Conservation (phyloP, 2,888 invertebrate species). For the Sinotaia quadrata region DNA sequence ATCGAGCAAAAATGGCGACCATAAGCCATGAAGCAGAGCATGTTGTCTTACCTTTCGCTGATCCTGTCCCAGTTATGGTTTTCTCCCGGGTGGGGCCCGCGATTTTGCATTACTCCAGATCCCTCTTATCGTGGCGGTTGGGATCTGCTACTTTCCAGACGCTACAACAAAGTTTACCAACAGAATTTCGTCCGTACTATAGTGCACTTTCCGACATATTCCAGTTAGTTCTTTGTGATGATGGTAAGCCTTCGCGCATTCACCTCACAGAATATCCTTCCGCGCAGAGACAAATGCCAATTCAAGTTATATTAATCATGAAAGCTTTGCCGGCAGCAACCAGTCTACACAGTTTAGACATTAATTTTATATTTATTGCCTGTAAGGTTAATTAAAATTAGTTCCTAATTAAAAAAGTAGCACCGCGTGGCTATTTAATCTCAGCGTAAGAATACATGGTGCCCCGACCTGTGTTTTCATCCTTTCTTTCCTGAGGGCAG, state of each 20-base stretch:
- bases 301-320: too few species aligned
- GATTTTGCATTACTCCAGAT: slow-evolving; percentile 36
- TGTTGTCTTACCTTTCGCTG: slow-evolving; percentile 35
- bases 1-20: slow-evolving; percentile 26
- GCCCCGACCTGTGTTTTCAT: slow-evolving; percentile 31
- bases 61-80: slow-evolving; percentile 34
- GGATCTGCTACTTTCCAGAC: slow-evolving; percentile 15
- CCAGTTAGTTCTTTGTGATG: slow-evolving; percentile 25
- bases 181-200: slow-evolving; percentile 21
- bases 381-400: too few species aligned
- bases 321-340: too few species aligned
- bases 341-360: too few species aligned
- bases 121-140: slow-evolving; percentile 19
- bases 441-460: slow-evolving; percentile 24
- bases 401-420: too few species aligned
- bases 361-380: too few species aligned
- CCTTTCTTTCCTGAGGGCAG: slow-evolving; percentile 30
- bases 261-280: slow-evolving; percentile 13
- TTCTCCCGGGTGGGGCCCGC: slow-evolving; percentile 30
- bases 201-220: slow-evolving; percentile 25
- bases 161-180: slow-evolving; percentile 17
- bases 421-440: slow-evolving; percentile 6
- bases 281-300: slow-evolving; percentile 21
- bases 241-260: slow-evolving; percentile 12
- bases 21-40: slow-evolving; percentile 2